Percentiles rank a stretch among this genome's conserved stretches.
phyloP scores from a whole-genome alignment of 2,888 invertebrate species.

The Blastobasis lacticolella region DNA sequence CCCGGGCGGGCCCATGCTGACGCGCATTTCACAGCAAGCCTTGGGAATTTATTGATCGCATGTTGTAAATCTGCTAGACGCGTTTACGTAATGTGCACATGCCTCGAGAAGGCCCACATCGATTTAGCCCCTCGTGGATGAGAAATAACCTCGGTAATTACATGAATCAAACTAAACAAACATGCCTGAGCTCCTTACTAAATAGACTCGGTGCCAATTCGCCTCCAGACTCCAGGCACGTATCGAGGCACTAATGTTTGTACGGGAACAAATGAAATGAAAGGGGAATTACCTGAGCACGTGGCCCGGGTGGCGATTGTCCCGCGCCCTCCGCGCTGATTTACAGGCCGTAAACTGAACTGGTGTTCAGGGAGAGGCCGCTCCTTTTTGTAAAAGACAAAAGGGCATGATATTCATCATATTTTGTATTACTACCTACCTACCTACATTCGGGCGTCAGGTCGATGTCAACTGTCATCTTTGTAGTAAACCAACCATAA shows the following conservation, averaged over 20 bases:
- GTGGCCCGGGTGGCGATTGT: slow-evolving; percentile 40
- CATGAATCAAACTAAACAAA: slow-evolving; percentile 23
- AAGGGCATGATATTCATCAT: too few species aligned
- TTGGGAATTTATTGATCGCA: slow-evolving; percentile 62
- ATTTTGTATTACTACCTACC: too few species aligned
- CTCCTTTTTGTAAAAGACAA: too few species aligned
- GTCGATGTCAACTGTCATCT: too few species aligned
- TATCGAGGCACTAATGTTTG: slow-evolving; percentile 32
- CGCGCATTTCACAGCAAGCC: slow-evolving; percentile 45
- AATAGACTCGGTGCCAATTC: slow-evolving; percentile 12
- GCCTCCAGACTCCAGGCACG: slow-evolving; percentile 16
- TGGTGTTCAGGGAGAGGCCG: too few species aligned
- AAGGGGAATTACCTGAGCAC: slow-evolving; percentile 36
- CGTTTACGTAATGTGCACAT: slow-evolving; percentile 41
- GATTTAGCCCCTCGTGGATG: slow-evolving; percentile 12
- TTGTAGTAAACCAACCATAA: too few species aligned
- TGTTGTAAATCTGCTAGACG: slow-evolving; percentile 50
- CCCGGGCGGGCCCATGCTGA: slow-evolving; percentile 50
- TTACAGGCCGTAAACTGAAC: too few species aligned
- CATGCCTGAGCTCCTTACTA: slow-evolving; percentile 15
- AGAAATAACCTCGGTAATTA: slow-evolving; percentile 18
- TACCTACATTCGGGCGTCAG: too few species aligned
- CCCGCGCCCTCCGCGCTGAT: slow-evolving; percentile 24
- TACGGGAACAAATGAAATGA: slow-evolving; percentile 35
- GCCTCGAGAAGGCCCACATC: slow-evolving; percentile 15